Percentiles rank a stretch among this genome's conserved stretches.
Evolutionary conservation across 2,888 invertebrate species (phyloP).

Genomic region (Drosophila ezoana): DNA sequence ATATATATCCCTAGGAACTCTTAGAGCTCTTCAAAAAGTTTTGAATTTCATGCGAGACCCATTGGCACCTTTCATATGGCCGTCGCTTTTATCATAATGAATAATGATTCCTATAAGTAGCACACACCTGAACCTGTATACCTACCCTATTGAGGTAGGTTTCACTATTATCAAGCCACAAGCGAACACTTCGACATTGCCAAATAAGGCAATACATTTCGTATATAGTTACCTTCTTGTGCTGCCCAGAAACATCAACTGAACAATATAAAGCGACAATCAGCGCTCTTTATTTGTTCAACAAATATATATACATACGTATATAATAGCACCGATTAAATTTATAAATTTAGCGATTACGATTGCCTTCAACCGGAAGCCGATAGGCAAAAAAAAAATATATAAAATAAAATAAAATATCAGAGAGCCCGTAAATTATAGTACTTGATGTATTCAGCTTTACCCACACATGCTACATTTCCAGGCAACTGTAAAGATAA

Average conservation of each 20-base stretch:
- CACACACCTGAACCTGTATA: conserved; percentile 3
- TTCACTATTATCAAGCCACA: conserved; percentile 26
- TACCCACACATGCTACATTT: conserved; percentile 11
- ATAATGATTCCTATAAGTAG: neutral
- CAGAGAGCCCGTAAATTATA: conserved; percentile 20
- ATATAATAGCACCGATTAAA: conserved; percentile 42
- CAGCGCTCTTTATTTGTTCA: conserved; percentile 23
- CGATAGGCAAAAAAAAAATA: conserved; percentile 30
- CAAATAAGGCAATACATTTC: conserved; percentile 10
- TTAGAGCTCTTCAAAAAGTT: neutral
- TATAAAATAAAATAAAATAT: conserved; percentile 5
- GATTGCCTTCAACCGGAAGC: conserved; percentile 47
- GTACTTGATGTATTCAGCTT: conserved; percentile 8
- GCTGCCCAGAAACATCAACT: conserved; percentile 31
- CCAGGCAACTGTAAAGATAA: conserved; percentile 42
- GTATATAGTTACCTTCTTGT: conserved; percentile 22
- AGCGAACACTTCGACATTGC: conserved; percentile 15
- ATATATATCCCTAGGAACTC: neutral
- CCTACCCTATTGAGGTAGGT: conserved; percentile 64
- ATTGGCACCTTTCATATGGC: neutral
- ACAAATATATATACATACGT: conserved; percentile 1
- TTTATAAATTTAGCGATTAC: conserved; percentile 63
- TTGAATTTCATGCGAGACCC: neutral
- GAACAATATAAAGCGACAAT: conserved; percentile 2
- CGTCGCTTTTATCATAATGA: neutral